Percentiles rank a stretch among this genome's conserved stretches.
These are phyloP conservation scores for Noctua comes DNA, from an alignment of 2,888 invertebrate species.

Conservation along the genomic window DNA sequence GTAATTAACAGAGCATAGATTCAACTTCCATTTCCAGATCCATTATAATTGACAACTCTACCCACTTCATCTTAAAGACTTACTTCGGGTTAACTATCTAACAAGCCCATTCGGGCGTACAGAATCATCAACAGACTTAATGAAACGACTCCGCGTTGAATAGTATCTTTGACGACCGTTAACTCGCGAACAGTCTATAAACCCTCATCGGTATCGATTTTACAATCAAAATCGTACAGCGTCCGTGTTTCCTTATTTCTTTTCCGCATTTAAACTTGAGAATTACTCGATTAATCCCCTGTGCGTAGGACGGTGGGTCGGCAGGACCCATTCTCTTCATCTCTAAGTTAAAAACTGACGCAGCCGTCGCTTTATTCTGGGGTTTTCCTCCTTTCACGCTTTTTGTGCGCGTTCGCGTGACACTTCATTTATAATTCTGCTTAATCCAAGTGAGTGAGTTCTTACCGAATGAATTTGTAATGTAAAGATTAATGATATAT, in stretches of 20 bases:
- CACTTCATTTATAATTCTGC: constrained; percentile 90
- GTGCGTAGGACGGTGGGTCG: constrained; percentile 65
- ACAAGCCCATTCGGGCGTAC: constrained; percentile 8
- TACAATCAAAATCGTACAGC: constrained; percentile 67
- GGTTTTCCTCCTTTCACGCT: constrained; percentile 83
- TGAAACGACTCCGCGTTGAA: constrained; percentile 36
- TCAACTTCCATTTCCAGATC: not conserved
- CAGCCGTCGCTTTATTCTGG: constrained; percentile 77
- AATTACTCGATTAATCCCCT: constrained; percentile 79
- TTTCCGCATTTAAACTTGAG: constrained; percentile 73
- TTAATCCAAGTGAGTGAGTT: constrained; percentile 89
- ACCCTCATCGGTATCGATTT: constrained; percentile 66
- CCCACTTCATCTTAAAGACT: not conserved
- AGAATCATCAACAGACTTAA: constrained; percentile 44
- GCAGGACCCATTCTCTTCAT: constrained; percentile 73
- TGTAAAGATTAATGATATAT: constrained; percentile 88
- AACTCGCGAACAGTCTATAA: constrained; percentile 51
- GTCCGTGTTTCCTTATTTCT: constrained; percentile 68
- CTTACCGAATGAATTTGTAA: constrained; percentile 89
- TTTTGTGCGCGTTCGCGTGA: constrained; percentile 86
- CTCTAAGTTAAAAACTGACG: constrained; percentile 83
- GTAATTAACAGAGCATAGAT: not conserved
- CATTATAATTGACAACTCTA: not conserved
- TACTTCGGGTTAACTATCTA: not conserved
- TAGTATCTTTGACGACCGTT: constrained; percentile 44